Evolutionary conservation across 2,797 vertebrate species (phyloP).

Genomic region (Anas bahamensis): DNA sequence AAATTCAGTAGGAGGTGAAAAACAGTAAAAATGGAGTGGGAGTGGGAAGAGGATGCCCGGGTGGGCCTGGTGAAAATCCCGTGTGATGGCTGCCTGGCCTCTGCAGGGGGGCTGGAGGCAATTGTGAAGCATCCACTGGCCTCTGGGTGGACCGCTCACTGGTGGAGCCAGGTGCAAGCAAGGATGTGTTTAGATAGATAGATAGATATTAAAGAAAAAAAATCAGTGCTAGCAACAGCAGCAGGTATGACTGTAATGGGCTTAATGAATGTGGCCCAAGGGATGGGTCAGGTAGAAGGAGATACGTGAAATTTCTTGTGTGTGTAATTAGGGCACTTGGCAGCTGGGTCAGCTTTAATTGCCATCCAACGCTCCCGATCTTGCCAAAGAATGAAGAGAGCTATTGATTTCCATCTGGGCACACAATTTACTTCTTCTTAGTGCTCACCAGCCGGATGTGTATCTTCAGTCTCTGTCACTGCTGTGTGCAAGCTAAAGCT

Average conservation of each 20-base stretch:
- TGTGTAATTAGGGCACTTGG: slow-evolving; percentile 34
- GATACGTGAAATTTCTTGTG: slow-evolving; percentile 9
- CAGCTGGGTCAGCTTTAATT: slow-evolving; percentile 55
- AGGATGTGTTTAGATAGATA: neutral
- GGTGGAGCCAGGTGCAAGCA: neutral
- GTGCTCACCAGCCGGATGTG: slow-evolving; percentile 34
- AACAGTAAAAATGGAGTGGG: neutral
- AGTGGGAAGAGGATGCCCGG: neutral
- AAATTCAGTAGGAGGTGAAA: neutral
- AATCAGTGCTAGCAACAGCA: neutral
- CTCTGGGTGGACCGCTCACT: neutral
- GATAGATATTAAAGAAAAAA: neutral
- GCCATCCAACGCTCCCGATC: neutral
- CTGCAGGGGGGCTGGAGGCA: neutral
- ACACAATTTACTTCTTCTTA: slow-evolving; percentile 46
- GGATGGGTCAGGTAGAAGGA: slow-evolving; percentile 37
- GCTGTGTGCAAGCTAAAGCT: neutral
- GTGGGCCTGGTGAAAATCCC: neutral
- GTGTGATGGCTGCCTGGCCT: neutral
- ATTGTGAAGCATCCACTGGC: rapidly evolving
- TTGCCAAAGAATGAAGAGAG: slow-evolving; percentile 35
- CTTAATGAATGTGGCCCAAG: neutral
- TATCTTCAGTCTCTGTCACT: slow-evolving; percentile 31
- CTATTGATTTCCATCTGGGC: slow-evolving; percentile 56
- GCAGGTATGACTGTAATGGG: neutral